phyloP scores from a whole-genome alignment of 2,113 vertebrate genomes.

The Nematolebias whitei region DNA sequence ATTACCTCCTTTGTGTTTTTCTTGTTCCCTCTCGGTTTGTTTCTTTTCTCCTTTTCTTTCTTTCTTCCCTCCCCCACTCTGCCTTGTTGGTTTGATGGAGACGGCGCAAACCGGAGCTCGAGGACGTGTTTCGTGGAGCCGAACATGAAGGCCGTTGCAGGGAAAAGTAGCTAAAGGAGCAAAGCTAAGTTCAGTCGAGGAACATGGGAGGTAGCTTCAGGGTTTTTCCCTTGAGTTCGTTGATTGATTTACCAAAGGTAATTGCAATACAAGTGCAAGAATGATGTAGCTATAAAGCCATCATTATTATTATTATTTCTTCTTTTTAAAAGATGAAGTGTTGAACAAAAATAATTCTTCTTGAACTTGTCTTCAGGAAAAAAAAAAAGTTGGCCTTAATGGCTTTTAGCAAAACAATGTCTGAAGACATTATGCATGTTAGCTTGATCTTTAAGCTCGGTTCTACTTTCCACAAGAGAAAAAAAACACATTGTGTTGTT shows the following conservation, averaged over 20 bases:
- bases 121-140: slow-evolving; percentile 82
- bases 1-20: slow-evolving; percentile 36
- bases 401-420: slow-evolving; percentile 73
- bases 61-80: slow-evolving; percentile 53
- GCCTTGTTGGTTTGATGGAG: slow-evolving; percentile 70
- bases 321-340: slow-evolving; percentile 70
- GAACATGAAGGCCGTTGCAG: slow-evolving; percentile 60
- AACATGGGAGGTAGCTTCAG: slow-evolving; percentile 70
- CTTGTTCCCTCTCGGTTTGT: slow-evolving; percentile 46
- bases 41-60: slow-evolving; percentile 33
- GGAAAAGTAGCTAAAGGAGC: slow-evolving; percentile 52
- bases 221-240: slow-evolving; percentile 66
- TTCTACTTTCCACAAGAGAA: slow-evolving; percentile 61
- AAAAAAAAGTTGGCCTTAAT: slow-evolving; percentile 55
- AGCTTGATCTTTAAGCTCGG: slow-evolving; percentile 78
- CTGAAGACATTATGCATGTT: slow-evolving; percentile 82
- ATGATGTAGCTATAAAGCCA: slow-evolving; percentile 74
- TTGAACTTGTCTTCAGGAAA: slow-evolving; percentile 72
- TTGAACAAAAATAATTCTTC: slow-evolving; percentile 61
- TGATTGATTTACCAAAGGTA: slow-evolving; percentile 81
- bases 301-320: slow-evolving; percentile 52
- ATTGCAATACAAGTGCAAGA: slow-evolving; percentile 74
- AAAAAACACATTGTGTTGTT: slow-evolving; percentile 28
- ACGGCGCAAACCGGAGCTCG: slow-evolving; percentile 81
- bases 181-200: slow-evolving; percentile 55